Conservation (phyloP, 2,888 invertebrate species). For the Oscheius sp. region DNA sequence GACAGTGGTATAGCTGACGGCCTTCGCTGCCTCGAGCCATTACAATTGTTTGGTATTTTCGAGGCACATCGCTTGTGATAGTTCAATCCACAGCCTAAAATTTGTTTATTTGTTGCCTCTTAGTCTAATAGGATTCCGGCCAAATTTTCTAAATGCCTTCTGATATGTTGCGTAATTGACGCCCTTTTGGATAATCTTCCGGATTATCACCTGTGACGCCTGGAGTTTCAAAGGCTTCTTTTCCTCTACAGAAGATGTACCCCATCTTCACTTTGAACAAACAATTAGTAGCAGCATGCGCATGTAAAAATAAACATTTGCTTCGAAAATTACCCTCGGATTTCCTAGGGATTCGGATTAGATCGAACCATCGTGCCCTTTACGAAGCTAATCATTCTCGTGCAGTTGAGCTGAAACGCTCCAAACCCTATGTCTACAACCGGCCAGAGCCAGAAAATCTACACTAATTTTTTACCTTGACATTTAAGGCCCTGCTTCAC, state of each 20-base stretch:
- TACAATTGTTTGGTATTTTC: constrained; percentile 97
- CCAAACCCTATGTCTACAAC: neutral
- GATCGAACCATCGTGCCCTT: constrained; percentile 5
- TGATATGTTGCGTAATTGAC: constrained; percentile 6
- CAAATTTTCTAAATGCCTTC: constrained; percentile 15
- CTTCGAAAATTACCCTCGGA: constrained; percentile 5
- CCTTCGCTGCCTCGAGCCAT: constrained; percentile 77
- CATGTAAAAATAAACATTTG: constrained; percentile 12
- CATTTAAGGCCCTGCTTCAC: constrained; percentile 98
- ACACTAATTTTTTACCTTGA: constrained; percentile 81
- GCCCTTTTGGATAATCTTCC: constrained; percentile 21
- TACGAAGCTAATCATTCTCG: constrained; percentile 16
- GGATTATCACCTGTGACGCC: constrained; percentile 20
- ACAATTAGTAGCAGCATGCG: neutral
- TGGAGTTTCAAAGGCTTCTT: constrained; percentile 13
- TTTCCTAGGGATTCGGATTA: constrained; percentile 20
- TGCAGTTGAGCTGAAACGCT: neutral
- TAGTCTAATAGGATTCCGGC: neutral
- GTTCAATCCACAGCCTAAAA: constrained; percentile 92
- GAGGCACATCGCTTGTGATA: constrained; percentile 95
- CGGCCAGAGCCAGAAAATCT: neutral
- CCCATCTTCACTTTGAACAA: too few relatives aligned
- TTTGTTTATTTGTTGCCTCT: neutral
- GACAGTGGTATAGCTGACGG: constrained; percentile 75
- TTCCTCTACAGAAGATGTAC: too few relatives aligned